These are phyloP conservation scores for Corbicula japonica DNA, from an alignment of 2,888 invertebrate species.

Conservation along the genomic window DNA sequence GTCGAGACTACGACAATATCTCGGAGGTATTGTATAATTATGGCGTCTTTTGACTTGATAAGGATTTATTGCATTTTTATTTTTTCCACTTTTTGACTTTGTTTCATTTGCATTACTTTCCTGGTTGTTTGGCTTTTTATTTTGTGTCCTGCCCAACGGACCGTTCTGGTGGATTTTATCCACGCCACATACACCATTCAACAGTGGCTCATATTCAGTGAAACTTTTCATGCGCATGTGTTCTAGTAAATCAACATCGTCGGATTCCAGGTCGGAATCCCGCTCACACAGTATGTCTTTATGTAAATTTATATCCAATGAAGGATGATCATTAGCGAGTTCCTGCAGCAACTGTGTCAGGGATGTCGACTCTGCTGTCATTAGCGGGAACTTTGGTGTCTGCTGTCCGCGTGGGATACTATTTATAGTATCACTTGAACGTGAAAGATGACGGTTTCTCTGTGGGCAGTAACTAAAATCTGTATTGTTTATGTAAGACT, in stretches of 20 bases:
- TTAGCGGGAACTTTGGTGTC: conserved; percentile 81
- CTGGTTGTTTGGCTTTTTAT: conserved; percentile 10
- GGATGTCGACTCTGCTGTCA: conserved; percentile 74
- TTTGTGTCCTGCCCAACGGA: conserved; percentile 14
- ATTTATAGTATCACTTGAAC: conserved; percentile 80
- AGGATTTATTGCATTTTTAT: conserved; percentile 65
- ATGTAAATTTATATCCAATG: conserved; percentile 57
- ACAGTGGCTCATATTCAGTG: conserved; percentile 47
- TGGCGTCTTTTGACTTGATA: conserved; percentile 83
- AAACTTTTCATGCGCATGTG: conserved; percentile 39
- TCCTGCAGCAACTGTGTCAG: conserved; percentile 80
- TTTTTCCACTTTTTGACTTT: conserved; percentile 16
- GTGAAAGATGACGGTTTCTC: conserved; percentile 73
- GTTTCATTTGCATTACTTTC: conserved; percentile 5
- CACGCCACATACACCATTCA: conserved; percentile 49
- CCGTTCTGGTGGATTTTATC: conserved; percentile 22
- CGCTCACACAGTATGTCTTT: conserved; percentile 53
- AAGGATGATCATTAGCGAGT: conserved; percentile 71
- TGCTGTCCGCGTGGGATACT: conserved; percentile 79
- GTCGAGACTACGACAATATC: conserved; percentile 84
- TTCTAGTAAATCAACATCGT: conserved; percentile 19
- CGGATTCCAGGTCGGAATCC: conserved; percentile 58
- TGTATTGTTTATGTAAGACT: conserved; percentile 63
- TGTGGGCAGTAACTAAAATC: conserved; percentile 69
- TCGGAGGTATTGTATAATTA: conserved; percentile 77